Evolutionary conservation across 1,140 invertebrate genomes (phyloP).

Genomic region (Cheumatopsyche charites): DNA sequence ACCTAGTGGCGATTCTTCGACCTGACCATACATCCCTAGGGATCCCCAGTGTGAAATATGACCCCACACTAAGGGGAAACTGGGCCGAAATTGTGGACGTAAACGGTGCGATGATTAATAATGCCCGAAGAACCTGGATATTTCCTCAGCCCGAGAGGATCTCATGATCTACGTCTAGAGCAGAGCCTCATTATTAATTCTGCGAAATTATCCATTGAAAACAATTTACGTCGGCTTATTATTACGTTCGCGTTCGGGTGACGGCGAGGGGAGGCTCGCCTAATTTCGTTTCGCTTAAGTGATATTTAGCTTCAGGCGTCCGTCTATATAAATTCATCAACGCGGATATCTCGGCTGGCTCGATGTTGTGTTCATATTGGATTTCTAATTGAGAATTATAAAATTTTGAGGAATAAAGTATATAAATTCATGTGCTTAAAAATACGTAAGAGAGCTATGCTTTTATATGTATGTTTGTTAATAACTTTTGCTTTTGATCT

Average conservation of each 20-base stretch:
- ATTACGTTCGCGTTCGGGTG: no score
- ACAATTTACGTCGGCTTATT: background rate
- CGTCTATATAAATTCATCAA: no score
- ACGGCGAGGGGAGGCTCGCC: background rate
- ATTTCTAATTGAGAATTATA: no score
- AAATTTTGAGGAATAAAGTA: no score
- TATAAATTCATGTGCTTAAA: no score
- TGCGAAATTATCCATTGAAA: slow-evolving; percentile 19
- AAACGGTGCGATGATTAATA: slow-evolving; percentile 34
- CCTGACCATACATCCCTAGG: slow-evolving; percentile 19
- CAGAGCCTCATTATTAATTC: slow-evolving; percentile 13
- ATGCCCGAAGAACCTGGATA: slow-evolving; percentile 19
- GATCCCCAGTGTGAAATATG: slow-evolving; percentile 32
- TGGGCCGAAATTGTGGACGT: slow-evolving; percentile 31
- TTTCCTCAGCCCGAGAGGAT: background rate
- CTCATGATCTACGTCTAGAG: slow-evolving; percentile 12
- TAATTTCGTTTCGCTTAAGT: no score
- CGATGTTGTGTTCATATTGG: no score
- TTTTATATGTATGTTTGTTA: no score
- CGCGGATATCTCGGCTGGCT: no score
- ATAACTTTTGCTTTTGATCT: no score
- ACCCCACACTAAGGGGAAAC: background rate
- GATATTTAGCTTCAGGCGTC: no score
- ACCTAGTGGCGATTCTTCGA: background rate
- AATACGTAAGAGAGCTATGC: no score